phyloP scores from a whole-genome alignment of 2,888 invertebrate genomes.

The Xylota segnis region DNA sequence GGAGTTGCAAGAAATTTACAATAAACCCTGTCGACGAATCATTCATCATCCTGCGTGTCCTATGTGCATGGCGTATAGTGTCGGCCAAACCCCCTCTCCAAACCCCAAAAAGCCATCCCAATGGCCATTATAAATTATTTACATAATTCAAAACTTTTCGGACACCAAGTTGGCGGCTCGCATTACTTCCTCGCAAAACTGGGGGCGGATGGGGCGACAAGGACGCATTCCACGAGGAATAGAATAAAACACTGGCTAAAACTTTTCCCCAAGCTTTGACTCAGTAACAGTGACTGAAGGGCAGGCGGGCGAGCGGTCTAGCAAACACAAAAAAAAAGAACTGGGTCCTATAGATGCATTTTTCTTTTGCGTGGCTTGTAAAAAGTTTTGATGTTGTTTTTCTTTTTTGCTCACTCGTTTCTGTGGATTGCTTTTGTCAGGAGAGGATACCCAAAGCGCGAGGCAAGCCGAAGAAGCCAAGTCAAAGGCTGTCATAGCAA shows the following conservation, averaged over 20 bases:
- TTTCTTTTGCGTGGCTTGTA: conserved; percentile 58
- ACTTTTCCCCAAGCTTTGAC: conserved; percentile 49
- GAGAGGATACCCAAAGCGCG: conserved; percentile 49
- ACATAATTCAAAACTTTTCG: conserved; percentile 76
- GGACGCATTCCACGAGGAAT: conserved; percentile 56
- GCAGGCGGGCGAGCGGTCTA: background rate
- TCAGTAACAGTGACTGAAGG: conserved; percentile 1
- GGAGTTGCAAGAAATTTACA: background rate
- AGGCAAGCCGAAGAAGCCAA: conserved; percentile 43
- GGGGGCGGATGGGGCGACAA: conserved; percentile 31
- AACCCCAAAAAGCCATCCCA: conserved; percentile 33
- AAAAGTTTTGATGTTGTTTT: conserved; percentile 72
- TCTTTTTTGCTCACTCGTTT: conserved; percentile 9
- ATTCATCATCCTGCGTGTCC: conserved; percentile 26
- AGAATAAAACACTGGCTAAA: conserved; percentile 44
- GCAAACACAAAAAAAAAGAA: background rate
- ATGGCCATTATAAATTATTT: conserved; percentile 72
- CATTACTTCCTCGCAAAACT: conserved; percentile 56
- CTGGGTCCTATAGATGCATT: conserved; percentile 50
- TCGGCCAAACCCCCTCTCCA: conserved; percentile 34
- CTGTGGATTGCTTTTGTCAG: conserved; percentile 38
- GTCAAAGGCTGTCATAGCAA: conserved; percentile 71
- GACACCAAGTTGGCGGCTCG: conserved; percentile 72
- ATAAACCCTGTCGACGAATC: background rate
- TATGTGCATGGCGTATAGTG: conserved; percentile 42